Percentiles rank a stretch among this genome's conserved stretches.
phyloP scores from a whole-genome alignment of 2,797 vertebrate genomes.

The Bryconaethiops microstoma region DNA sequence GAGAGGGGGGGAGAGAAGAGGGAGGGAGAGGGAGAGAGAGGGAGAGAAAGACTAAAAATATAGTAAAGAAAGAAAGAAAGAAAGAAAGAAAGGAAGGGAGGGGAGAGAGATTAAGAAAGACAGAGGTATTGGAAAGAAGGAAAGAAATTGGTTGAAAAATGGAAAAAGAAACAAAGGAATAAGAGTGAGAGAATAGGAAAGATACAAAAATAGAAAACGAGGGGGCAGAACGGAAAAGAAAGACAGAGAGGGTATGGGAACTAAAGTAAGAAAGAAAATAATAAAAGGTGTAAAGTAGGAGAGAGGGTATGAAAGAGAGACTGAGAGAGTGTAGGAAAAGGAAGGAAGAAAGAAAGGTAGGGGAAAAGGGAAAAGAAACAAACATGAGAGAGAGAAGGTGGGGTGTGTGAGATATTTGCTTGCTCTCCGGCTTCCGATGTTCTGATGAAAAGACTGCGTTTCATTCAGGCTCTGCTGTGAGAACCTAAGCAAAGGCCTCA shows the following conservation, averaged over 20 bases:
- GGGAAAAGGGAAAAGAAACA: neutral
- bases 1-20: no score
- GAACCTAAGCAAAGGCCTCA: slow-evolving; percentile 2
- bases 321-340: neutral
- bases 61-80: no score
- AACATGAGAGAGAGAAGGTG: neutral
- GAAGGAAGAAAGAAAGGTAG: neutral
- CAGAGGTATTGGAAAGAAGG: neutral
- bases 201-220: neutral
- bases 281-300: neutral
- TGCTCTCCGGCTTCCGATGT: slow-evolving; percentile 34
- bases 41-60: neutral
- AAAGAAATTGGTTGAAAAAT: neutral
- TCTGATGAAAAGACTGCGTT: slow-evolving; percentile 44
- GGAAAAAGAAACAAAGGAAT: neutral
- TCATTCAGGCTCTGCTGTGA: slow-evolving; percentile 35
- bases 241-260: neutral
- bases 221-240: neutral
- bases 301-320: neutral
- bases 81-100: neutral
- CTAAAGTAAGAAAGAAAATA: neutral
- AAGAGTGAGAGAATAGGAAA: neutral
- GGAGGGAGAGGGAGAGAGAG: neutral
- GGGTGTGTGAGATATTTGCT: slow-evolving; percentile 12
- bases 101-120: neutral